Evolutionary conservation across 1,140 invertebrate genomes (phyloP).

Genomic region (Homarus americanus): DNA sequence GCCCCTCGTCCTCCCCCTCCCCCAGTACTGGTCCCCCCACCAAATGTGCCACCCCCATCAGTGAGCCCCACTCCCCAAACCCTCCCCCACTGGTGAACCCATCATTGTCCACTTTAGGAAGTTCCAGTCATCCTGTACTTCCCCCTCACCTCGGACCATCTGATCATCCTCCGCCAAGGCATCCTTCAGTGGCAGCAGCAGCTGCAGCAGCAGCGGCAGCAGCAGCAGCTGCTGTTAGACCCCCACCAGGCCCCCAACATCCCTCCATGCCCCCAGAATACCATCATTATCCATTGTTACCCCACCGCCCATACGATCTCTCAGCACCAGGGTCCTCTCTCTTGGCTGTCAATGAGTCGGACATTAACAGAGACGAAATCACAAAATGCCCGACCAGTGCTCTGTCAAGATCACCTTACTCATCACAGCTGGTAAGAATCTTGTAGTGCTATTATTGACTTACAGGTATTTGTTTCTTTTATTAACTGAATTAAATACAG

Average conservation of each 20-base stretch:
- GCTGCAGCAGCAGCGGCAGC: slow-evolving; percentile 50
- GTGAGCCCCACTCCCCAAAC: slow-evolving; percentile 72
- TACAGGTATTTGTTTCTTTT: not conserved
- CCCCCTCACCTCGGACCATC: slow-evolving; percentile 29
- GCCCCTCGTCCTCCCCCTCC: slow-evolving; percentile 71
- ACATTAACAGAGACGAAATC: slow-evolving; percentile 58
- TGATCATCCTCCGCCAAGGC: slow-evolving; percentile 25
- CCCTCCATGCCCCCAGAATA: slow-evolving; percentile 59
- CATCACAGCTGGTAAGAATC: slow-evolving; percentile 52
- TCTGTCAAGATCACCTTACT: slow-evolving; percentile 62
- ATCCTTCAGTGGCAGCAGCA: slow-evolving; percentile 47
- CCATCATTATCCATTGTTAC: slow-evolving; percentile 62
- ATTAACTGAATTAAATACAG: not conserved
- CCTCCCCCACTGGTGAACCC: slow-evolving; percentile 68
- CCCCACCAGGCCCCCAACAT: slow-evolving; percentile 49
- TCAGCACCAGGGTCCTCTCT: slow-evolving; percentile 59
- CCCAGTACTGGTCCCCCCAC: slow-evolving; percentile 72
- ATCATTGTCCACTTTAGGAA: slow-evolving; percentile 36
- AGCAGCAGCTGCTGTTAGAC: slow-evolving; percentile 41
- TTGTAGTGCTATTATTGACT: not conserved
- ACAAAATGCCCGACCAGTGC: slow-evolving; percentile 53
- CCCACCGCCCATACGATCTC: slow-evolving; percentile 66
- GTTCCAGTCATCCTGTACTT: slow-evolving; percentile 40
- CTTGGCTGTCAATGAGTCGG: slow-evolving; percentile 64
- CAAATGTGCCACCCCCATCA: slow-evolving; percentile 73